Percentiles rank a stretch among this genome's conserved stretches.
Evolutionary conservation across 2,888 invertebrate species (phyloP).

Genomic region (Tineola bisselliella): DNA sequence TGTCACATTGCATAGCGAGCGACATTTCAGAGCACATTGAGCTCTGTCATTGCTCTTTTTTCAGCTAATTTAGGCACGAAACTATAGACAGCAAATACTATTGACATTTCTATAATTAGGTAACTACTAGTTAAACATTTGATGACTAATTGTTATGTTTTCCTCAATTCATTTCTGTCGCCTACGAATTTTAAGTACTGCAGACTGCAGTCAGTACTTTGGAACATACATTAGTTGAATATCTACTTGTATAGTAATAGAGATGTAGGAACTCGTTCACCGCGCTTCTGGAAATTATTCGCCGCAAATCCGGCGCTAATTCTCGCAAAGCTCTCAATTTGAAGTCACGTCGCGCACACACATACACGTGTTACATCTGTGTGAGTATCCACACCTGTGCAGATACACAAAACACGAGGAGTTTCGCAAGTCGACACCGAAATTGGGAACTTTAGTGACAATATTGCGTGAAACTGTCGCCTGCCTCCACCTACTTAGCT

Average conservation of each 20-base stretch:
- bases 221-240: not conserved
- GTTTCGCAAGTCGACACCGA: conserved; percentile 63
- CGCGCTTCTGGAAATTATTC: conserved; percentile 28
- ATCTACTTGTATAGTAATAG: not conserved
- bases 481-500: conserved; percentile 12
- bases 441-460: conserved; percentile 57
- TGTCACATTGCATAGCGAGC: conserved; percentile 58
- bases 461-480: conserved; percentile 52
- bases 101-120: conserved; percentile 4
- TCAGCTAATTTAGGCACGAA: conserved; percentile 29
- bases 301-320: conserved; percentile 50
- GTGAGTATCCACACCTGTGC: conserved; percentile 33
- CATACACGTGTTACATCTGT: not conserved
- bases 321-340: conserved; percentile 50
- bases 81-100: not conserved
- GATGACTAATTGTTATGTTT: not conserved
- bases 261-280: conserved; percentile 4
- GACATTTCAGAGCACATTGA: conserved; percentile 34
- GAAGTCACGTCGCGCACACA: conserved; percentile 30
- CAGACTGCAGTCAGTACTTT: not conserved
- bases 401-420: conserved; percentile 27
- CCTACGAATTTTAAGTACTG: not conserved
- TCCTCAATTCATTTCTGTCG: not conserved
- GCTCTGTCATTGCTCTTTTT: conserved; percentile 29
- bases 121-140: not conserved